Conservation (phyloP, 1,140 invertebrate genomes). For the Penaeus japonicus region DNA sequence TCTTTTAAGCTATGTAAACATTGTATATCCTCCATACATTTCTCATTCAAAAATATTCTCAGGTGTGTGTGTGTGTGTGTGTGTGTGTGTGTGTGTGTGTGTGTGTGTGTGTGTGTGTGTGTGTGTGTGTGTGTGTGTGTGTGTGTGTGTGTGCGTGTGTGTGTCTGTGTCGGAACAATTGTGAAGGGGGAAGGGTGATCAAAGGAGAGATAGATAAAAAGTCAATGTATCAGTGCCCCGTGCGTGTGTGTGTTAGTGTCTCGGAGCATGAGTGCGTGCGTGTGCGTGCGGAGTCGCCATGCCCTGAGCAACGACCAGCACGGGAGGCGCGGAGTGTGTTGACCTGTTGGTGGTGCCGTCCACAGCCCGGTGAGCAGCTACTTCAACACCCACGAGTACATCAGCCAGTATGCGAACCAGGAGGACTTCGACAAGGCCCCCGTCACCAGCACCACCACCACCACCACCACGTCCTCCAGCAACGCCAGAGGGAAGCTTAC, state of each 20-base stretch:
- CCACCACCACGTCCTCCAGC: conserved; percentile 4
- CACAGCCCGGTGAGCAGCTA: conserved; percentile 46
- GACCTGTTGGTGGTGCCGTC: neutral
- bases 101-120: too few species aligned
- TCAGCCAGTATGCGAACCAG: neutral
- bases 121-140: too few species aligned
- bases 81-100: too few species aligned
- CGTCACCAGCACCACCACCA: neutral
- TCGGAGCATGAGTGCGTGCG: neutral
- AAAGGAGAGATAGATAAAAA: too few species aligned
- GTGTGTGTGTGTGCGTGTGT: too few species aligned
- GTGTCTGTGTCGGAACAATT: too few species aligned
- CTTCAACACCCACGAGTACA: conserved; percentile 25
- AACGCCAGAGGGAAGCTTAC: conserved; percentile 46
- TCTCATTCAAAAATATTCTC: too few species aligned
- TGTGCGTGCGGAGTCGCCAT: neutral
- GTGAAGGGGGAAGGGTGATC: neutral
- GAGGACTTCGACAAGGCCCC: conserved; percentile 1
- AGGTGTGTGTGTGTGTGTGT: too few species aligned
- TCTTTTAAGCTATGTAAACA: too few species aligned
- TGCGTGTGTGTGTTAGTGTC: neutral
- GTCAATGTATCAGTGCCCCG: neutral
- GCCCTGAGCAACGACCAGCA: neutral
- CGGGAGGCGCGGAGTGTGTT: neutral
- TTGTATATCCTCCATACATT: too few species aligned